A percentile compares a stretch with the other conserved stretches of the same genome.
phyloP scores from a whole-genome alignment of 1,140 invertebrate genomes.

The Octopus bimaculoides region DNA sequence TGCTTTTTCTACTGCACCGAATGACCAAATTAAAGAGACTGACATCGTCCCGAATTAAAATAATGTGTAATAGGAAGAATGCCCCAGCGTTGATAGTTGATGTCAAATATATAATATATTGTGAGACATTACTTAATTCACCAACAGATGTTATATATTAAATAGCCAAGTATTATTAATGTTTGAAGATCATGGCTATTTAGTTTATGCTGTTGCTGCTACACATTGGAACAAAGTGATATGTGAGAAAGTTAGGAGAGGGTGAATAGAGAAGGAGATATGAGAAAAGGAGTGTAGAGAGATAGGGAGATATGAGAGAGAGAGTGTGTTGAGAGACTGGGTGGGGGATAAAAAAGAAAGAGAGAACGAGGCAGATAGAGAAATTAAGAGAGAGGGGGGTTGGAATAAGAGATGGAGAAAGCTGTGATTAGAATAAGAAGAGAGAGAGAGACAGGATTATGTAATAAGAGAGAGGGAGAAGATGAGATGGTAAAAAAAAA shows the following conservation, averaged over 20 bases:
- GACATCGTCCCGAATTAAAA: too few relatives aligned
- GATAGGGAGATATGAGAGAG: not conserved
- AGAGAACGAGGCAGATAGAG: not conserved
- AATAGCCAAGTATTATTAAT: not conserved
- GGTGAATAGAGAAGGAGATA: slow-evolving; percentile 13
- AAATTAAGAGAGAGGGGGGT: not conserved
- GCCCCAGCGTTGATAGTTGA: too few relatives aligned
- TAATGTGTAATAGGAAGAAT: too few relatives aligned
- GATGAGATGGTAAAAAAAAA: not conserved
- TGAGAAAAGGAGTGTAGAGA: slow-evolving; percentile 1
- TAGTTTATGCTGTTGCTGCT: too few relatives aligned
- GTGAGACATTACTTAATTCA: not conserved
- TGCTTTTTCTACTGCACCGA: too few relatives aligned
- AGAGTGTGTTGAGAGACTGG: not conserved
- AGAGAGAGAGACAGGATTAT: not conserved
- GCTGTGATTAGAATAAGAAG: not conserved
- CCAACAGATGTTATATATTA: not conserved
- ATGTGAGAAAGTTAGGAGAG: slow-evolving; percentile 13
- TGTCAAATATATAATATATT: too few relatives aligned
- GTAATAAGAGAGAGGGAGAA: not conserved
- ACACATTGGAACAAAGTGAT: not conserved
- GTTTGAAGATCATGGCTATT: not conserved
- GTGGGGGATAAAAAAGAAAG: not conserved
- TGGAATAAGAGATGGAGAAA: not conserved
- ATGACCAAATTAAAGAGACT: too few relatives aligned